phyloP scores from a whole-genome alignment of 2,113 vertebrate species.

The Nothoprocta pentlandii region DNA sequence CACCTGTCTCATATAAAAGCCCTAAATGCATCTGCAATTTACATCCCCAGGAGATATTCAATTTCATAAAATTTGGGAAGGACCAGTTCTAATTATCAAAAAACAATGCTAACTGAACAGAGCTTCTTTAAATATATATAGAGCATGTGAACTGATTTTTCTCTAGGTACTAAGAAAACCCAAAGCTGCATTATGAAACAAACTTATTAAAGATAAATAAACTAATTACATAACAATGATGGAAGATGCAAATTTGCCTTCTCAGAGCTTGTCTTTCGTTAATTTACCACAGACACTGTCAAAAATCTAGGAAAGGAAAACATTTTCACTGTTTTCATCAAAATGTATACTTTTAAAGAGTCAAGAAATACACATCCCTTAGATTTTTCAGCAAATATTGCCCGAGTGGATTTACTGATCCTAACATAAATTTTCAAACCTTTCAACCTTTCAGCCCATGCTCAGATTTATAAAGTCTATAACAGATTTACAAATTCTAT shows the following conservation, averaged over 20 bases:
- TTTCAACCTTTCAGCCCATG: background rate
- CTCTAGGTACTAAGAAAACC: background rate
- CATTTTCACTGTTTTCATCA: slow-evolving; percentile 11
- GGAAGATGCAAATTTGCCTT: slow-evolving; percentile 2
- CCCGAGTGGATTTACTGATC: slow-evolving; percentile 34
- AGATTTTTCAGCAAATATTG: slow-evolving; percentile 18
- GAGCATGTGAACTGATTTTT: background rate
- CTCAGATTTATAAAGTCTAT: slow-evolving; percentile 10
- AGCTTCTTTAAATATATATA: background rate
- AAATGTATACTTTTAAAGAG: background rate
- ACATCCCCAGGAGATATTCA: too few species aligned
- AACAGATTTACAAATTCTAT: slow-evolving; percentile 12
- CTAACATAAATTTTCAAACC: slow-evolving; percentile 15
- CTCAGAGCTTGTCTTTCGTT: background rate
- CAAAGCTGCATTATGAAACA: background rate
- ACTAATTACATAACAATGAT: background rate
- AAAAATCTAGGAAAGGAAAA: background rate
- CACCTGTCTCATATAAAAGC: too few species aligned
- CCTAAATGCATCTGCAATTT: too few species aligned
- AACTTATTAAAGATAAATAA: background rate
- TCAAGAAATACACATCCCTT: background rate
- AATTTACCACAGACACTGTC: background rate
- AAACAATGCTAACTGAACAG: background rate
- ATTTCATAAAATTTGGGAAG: too few species aligned
- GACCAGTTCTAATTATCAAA: background rate